Evolutionary conservation across 2,888 invertebrate genomes (phyloP), one percentile per base, ranked within the genome.

Genomic region (Tiliacea citrago): DNA sequence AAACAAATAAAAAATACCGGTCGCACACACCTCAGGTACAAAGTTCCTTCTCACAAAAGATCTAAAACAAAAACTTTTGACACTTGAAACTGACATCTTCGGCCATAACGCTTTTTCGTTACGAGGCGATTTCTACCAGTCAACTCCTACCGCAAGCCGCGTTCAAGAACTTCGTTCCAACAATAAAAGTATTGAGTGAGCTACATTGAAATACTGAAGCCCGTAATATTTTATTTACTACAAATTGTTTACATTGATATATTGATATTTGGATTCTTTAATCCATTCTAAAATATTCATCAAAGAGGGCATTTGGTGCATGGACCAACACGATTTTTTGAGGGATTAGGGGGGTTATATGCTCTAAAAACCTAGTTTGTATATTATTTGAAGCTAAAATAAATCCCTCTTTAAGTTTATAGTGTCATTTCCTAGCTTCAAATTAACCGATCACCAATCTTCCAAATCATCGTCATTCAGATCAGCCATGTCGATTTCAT

Each of bases 401-500:
- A 29, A 35, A 53, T 35, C 3, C 8, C 4, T 35, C n/a, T 24
- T 16, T 13, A 35, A 35, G 29, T 45, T 29, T 71, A 67, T 21
- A 53, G 12, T 35, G 39, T 21, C 13, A 75, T 51, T 47, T 60
- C 58, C 12, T 24, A 39, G 24, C 47, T 29, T 16, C 12, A 35
- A 49, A 55, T 29, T 24, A 21, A 35, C n/a, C 24, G 0, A 55
- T 88, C 80, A 93, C 83, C 90, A 95, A 83, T 95, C 94, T 85
- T 93, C 94, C 53, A 94, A 91, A 86, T 94, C 94, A 10, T 92
- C 92, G 6, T 92, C 93, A 69, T 90, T 76, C 0, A 87, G 63
- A 58, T 90, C 84, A 21, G 74, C 83, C 18, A 81, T 69, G 35
- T 88, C 78, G 12, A 79, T 73, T 24, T 85, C 77, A 49, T 78